Conservation (phyloP, 1,140 invertebrate genomes). For the Pollicipes pollicipes region DNA sequence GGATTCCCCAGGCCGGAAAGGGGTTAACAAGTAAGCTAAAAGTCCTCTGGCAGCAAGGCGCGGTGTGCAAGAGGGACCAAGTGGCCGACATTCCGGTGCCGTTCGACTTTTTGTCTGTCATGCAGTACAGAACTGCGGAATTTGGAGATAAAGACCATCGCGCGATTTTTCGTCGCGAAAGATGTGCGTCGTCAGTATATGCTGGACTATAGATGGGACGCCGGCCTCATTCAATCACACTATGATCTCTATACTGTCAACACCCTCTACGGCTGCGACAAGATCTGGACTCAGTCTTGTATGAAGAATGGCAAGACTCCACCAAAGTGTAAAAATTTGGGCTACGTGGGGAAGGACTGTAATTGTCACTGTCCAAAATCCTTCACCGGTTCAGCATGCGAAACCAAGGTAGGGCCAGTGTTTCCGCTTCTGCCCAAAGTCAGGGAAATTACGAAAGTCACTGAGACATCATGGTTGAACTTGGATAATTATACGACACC, state of each 20-base stretch:
- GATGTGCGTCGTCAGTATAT: neutral
- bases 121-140: neutral
- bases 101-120: neutral
- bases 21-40: too few relatives aligned
- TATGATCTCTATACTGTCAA: neutral
- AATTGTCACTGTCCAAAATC: neutral
- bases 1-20: too few relatives aligned
- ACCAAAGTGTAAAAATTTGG: neutral
- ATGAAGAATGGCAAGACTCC: neutral
- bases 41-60: neutral
- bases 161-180: neutral
- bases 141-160: neutral
- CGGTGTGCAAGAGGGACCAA: neutral
- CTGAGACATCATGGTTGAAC: neutral
- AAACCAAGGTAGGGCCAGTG: neutral
- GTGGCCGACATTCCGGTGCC: neutral
- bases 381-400: neutral
- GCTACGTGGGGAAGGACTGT: neutral
- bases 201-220: neutral
- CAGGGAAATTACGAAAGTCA: neutral
- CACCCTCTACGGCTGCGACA: neutral
- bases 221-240: neutral
- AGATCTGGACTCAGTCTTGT: neutral
- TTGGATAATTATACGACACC: neutral
- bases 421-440: neutral